A percentile compares a stretch with the other conserved stretches of the same genome.
Conservation (phyloP, 1,140 invertebrate species). For the Bombus pyrosoma region DNA sequence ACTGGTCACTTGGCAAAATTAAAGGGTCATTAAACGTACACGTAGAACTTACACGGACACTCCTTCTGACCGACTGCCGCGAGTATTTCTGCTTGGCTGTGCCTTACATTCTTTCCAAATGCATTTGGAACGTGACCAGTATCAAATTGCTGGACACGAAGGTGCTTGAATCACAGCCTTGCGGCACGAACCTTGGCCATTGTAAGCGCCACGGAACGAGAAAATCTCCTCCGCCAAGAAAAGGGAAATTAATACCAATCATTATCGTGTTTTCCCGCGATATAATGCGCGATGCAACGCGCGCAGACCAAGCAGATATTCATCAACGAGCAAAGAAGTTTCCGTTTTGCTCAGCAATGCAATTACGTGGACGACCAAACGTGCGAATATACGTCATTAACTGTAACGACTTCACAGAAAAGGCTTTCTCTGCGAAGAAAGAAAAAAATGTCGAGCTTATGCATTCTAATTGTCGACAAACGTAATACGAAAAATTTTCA, state of each 20-base stretch:
- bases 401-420: neutral
- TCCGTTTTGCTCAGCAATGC: neutral
- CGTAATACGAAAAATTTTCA: neutral
- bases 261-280: constrained; percentile 36
- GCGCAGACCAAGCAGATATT: constrained; percentile 1
- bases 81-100: constrained; percentile 45
- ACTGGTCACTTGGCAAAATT: constrained; percentile 19
- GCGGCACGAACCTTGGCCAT: constrained; percentile 62
- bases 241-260: constrained; percentile 65
- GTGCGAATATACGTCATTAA: neutral
- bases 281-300: neutral
- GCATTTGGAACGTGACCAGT: constrained; percentile 74
- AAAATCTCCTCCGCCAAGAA: constrained; percentile 27
- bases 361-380: constrained; percentile 13
- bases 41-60: neutral
- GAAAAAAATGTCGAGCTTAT: no score
- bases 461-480: no score
- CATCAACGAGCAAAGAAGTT: neutral
- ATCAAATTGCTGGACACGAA: constrained; percentile 73
- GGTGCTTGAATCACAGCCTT: constrained; percentile 68
- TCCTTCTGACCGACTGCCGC: constrained; percentile 1
- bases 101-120: constrained; percentile 67
- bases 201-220: constrained; percentile 52
- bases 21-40: constrained; percentile 23
- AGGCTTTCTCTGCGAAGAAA: no score